Percentiles rank a stretch among this genome's conserved stretches.
Conservation (phyloP, 2,113 vertebrate genomes). For the Xenopus laevis region DNA sequence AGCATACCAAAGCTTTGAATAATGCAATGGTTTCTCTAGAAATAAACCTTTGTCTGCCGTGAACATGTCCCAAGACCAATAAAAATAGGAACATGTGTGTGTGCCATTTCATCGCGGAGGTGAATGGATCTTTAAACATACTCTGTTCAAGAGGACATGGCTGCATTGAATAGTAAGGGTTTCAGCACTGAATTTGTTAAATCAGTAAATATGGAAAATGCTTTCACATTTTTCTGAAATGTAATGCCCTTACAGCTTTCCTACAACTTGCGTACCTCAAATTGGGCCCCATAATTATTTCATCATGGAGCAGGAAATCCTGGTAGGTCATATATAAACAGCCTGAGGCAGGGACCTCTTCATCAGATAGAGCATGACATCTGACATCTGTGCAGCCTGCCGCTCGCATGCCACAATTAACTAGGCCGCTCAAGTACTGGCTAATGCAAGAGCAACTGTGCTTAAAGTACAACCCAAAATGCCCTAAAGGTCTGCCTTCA, state of each 20-base stretch:
- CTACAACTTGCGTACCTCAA: constrained; percentile 61
- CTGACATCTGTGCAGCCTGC: constrained; percentile 74
- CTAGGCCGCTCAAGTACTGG: constrained; percentile 48
- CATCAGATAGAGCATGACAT: constrained; percentile 78
- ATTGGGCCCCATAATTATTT: constrained; percentile 83
- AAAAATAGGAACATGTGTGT: not conserved
- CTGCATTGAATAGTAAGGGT: not conserved
- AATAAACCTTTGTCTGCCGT: not conserved
- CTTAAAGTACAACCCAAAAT: not conserved
- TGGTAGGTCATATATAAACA: constrained; percentile 84
- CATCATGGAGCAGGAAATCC: constrained; percentile 88
- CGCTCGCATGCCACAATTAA: constrained; percentile 56
- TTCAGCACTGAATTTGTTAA: constrained; percentile 30
- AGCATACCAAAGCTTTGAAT: not conserved
- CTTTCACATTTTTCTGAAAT: constrained; percentile 59
- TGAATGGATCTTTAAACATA: not conserved
- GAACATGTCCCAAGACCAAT: not conserved
- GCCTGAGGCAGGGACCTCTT: constrained; percentile 72
- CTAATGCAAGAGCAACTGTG: constrained; percentile 47
- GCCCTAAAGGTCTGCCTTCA: constrained; percentile 54
- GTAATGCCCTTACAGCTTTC: constrained; percentile 64
- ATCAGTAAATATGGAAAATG: constrained; percentile 58
- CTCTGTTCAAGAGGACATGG: not conserved
- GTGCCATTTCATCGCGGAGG: not conserved
- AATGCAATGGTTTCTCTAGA: not conserved